Evolutionary conservation across 2,113 vertebrate genomes (phyloP).

Genomic region (Charadrius vociferus): DNA sequence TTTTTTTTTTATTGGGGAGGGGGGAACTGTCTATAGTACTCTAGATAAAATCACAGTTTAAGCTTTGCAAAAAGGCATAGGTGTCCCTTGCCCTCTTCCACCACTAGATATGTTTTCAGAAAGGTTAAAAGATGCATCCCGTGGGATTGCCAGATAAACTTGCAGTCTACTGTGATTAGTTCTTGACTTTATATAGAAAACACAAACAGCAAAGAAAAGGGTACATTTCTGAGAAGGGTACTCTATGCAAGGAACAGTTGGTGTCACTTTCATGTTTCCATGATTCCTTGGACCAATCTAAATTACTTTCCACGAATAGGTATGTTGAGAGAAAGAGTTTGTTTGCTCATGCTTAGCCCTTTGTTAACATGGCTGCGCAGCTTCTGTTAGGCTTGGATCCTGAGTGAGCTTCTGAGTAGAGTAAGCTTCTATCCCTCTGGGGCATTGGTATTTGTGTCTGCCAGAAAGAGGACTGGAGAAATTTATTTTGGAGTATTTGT

Average conservation of each 20-base stretch:
- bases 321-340: background rate
- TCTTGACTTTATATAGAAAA: background rate
- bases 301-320: background rate
- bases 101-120: background rate
- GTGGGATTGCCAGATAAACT: background rate
- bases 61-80: background rate
- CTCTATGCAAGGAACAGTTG: background rate
- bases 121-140: background rate
- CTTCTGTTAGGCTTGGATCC: background rate
- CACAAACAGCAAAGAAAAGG: background rate
- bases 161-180: background rate
- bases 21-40: background rate
- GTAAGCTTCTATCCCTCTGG: rapidly evolving
- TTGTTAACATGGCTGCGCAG: background rate
- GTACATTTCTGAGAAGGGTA: background rate
- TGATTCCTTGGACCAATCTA: background rate
- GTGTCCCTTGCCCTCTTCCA: background rate
- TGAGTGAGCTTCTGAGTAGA: no score
- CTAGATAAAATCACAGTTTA: background rate
- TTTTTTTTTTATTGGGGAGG: no score
- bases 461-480: background rate
- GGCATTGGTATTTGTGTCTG: background rate
- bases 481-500: background rate
- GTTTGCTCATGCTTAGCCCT: background rate
- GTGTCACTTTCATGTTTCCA: background rate